Conservation (phyloP, 1,140 invertebrate genomes). For the Kradibia gibbosae region DNA sequence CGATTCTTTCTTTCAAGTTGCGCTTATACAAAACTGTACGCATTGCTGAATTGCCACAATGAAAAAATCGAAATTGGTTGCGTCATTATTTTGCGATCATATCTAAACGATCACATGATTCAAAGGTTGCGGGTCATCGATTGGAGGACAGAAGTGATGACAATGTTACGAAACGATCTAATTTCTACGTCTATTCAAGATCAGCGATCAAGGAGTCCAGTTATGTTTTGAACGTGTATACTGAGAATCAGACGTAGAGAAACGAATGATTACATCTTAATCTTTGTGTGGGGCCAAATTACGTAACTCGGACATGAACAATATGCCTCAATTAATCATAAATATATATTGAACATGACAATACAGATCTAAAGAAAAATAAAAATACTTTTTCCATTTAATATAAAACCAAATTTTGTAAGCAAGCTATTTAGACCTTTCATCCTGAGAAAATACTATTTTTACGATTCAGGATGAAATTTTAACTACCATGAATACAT, state of each 20-base stretch:
- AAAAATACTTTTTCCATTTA: not conserved
- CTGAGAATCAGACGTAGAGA: conserved; percentile 6
- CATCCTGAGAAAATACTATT: conserved; percentile 17
- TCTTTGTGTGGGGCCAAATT: conserved; percentile 13
- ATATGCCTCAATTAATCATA: conserved; percentile 44
- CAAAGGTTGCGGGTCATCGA: conserved; percentile 36
- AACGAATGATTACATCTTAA: conserved; percentile 41
- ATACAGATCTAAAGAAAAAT: too few relatives aligned
- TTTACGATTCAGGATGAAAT: not conserved
- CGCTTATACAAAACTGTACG: not conserved
- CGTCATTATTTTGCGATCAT: conserved; percentile 25
- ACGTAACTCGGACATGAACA: conserved; percentile 37
- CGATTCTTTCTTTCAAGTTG: not conserved
- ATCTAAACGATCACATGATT: conserved; percentile 3
- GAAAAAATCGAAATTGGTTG: conserved; percentile 21
- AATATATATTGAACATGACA: conserved; percentile 41
- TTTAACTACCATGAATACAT: not conserved
- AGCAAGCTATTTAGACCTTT: not conserved
- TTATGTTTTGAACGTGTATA: not conserved
- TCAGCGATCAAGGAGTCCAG: not conserved
- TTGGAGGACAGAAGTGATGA: conserved; percentile 20
- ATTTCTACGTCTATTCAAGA: conserved; percentile 41
- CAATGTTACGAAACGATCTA: conserved; percentile 43
- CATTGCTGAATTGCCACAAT: not conserved
- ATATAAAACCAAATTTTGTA: conserved; percentile 21